Conservation (phyloP, 1,140 invertebrate genomes). For the Zophobas atratus region DNA sequence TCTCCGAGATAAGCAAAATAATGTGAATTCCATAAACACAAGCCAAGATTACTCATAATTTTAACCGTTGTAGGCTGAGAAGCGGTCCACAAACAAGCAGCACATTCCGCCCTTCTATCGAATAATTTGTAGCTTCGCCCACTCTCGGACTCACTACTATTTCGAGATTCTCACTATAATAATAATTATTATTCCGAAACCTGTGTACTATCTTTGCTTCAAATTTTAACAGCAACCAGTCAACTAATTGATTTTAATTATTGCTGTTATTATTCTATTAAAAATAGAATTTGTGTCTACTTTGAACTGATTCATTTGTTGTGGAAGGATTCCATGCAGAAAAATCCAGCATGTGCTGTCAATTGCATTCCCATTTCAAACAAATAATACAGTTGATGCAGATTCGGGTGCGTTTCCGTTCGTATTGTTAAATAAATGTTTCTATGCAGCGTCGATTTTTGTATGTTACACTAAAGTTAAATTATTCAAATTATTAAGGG, state of each 20-base stretch:
- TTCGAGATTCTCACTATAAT: conserved; percentile 6
- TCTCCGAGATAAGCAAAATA: background rate
- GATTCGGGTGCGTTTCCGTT: no score
- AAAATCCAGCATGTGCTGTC: no score
- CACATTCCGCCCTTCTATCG: conserved; percentile 13
- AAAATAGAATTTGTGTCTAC: no score
- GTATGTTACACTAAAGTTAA: no score
- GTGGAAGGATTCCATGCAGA: no score
- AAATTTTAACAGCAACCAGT: conserved; percentile 19
- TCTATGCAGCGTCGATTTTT: no score
- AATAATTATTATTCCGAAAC: conserved; percentile 8
- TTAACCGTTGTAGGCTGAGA: background rate
- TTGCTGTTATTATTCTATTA: background rate
- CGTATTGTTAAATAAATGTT: no score
- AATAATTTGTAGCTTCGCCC: conserved; percentile 16
- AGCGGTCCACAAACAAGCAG: background rate
- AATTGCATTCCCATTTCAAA: no score
- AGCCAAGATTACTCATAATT: conserved; percentile 14
- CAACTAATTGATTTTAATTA: conserved; percentile 5
- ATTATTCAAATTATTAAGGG: no score
- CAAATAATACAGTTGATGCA: no score
- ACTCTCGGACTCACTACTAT: conserved; percentile 23
- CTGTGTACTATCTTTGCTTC: background rate
- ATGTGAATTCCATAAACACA: background rate
- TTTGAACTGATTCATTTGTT: no score